Percentiles rank a stretch among this genome's conserved stretches.
These are phyloP conservation scores for Eonycteris spelaea DNA, from an alignment of 2,113 vertebrate species.

Conservation along the genomic window DNA sequence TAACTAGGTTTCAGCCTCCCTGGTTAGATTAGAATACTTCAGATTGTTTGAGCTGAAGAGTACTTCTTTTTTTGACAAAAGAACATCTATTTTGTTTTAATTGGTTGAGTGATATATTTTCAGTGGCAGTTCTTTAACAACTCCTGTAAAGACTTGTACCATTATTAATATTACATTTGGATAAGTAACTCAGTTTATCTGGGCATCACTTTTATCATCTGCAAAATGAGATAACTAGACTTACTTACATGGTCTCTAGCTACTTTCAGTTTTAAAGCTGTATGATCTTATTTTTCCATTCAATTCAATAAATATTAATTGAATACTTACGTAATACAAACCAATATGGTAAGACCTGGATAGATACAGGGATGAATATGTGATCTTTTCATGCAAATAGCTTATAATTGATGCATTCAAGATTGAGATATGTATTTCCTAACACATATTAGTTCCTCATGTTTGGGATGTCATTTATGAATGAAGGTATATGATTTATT, in stretches of 20 bases:
- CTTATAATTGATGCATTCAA: slow-evolving; percentile 7
- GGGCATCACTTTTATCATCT: slow-evolving; percentile 23
- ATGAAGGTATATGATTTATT: neutral
- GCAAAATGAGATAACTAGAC: slow-evolving; percentile 17
- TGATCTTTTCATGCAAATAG: slow-evolving; percentile 18
- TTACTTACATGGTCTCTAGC: neutral
- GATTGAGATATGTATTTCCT: neutral
- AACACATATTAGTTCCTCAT: neutral
- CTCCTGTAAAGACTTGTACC: neutral
- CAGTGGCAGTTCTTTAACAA: slow-evolving; percentile 3
- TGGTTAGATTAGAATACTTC: slow-evolving; percentile 37
- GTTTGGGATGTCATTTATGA: neutral
- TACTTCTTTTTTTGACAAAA: slow-evolving; percentile 24
- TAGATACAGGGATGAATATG: neutral
- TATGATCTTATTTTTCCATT: slow-evolving; percentile 37
- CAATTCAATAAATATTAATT: slow-evolving; percentile 23
- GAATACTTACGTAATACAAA: slow-evolving; percentile 25
- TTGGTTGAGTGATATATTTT: slow-evolving; percentile 15
- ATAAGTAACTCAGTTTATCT: slow-evolving; percentile 19
- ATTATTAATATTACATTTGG: slow-evolving; percentile 2
- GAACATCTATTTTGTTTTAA: slow-evolving; percentile 32
- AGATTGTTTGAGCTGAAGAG: slow-evolving; percentile 1
- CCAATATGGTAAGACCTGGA: neutral
- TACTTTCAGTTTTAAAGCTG: slow-evolving; percentile 23
- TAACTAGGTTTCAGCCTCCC: neutral